phyloP scores from a whole-genome alignment of 2,113 vertebrate genomes.

The Lophius piscatorius region DNA sequence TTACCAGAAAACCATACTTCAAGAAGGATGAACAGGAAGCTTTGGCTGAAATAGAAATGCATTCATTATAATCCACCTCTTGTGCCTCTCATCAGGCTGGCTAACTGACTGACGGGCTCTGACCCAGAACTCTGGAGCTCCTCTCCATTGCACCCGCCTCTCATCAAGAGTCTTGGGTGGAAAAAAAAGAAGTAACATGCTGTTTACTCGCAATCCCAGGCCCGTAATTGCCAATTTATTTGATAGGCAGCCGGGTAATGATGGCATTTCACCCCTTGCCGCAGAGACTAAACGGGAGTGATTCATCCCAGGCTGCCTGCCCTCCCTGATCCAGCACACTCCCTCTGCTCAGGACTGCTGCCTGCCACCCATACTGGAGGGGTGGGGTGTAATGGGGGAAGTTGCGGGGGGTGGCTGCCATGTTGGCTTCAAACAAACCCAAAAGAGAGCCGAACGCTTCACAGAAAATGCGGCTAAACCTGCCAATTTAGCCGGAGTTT shows the following conservation, averaged over 20 bases:
- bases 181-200: conserved; percentile 82
- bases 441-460: conserved; percentile 87
- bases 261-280: conserved; percentile 95
- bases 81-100: conserved; percentile 84
- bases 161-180: conserved; percentile 82
- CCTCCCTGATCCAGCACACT: conserved; percentile 84
- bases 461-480: conserved; percentile 85
- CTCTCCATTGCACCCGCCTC: conserved; percentile 81
- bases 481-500: conserved; percentile 88
- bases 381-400: conserved; percentile 36
- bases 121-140: conserved; percentile 85
- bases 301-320: conserved; percentile 87
- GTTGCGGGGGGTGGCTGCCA: conserved; percentile 67
- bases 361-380: conserved; percentile 77
- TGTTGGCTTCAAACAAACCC: conserved; percentile 81
- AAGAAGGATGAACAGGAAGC: conserved; percentile 35
- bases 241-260: conserved; percentile 99
- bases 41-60: conserved; percentile 44
- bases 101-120: conserved; percentile 76
- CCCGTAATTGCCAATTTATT: conserved; percentile 99
- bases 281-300: conserved; percentile 95
- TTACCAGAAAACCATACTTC: not conserved
- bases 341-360: conserved; percentile 87
- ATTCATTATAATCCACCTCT: conserved; percentile 84
- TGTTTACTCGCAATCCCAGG: conserved; percentile 96